These are phyloP conservation scores for Megalurothrips usitatus DNA, from an alignment of 2,888 invertebrate species.

Conservation along the genomic window DNA sequence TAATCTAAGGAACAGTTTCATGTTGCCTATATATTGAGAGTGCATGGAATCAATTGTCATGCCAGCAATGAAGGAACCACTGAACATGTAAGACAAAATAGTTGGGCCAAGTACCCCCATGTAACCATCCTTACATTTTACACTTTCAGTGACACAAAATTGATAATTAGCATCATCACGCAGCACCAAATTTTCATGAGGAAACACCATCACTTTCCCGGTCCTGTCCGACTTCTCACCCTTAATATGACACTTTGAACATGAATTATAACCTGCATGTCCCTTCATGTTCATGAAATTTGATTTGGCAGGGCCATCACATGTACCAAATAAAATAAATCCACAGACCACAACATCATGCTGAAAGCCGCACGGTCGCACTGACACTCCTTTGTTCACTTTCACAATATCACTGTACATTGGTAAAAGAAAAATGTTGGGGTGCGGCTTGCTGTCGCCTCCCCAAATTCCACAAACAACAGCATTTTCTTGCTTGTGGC, in stretches of 20 bases:
- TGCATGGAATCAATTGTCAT: not conserved
- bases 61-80: not conserved
- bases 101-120: not conserved
- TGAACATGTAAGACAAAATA: not conserved
- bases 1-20: not conserved
- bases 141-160: not conserved
- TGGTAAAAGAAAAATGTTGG: not conserved
- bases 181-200: not conserved
- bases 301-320: not conserved
- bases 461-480: not conserved
- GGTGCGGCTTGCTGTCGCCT: not conserved
- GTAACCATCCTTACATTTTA: not conserved
- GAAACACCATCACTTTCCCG: constrained; percentile 2
- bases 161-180: not conserved
- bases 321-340: not conserved
- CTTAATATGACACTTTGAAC: not conserved
- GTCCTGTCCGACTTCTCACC: not conserved
- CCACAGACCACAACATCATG: no score
- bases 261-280: not conserved
- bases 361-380: not conserved
- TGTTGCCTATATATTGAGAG: not conserved
- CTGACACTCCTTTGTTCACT: not conserved
- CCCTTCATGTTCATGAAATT: not conserved
- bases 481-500: not conserved
- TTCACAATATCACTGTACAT: not conserved